Evolutionary conservation across 1,140 invertebrate genomes (phyloP).

Genomic region (Leptoteleia sp.): DNA sequence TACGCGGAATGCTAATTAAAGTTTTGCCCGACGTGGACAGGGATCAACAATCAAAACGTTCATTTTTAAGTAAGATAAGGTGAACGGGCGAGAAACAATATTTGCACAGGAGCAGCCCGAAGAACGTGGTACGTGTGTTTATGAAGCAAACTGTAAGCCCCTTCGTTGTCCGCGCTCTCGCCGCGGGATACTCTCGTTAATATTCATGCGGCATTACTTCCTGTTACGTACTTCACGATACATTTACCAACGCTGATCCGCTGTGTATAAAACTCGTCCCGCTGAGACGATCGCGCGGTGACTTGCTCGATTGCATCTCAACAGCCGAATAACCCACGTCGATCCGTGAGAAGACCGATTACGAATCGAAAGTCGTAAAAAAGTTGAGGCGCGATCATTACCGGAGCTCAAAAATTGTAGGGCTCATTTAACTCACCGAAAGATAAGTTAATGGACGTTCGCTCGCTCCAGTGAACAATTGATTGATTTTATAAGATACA

Average conservation of each 20-base stretch:
- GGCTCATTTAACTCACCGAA: no score
- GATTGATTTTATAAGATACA: no score
- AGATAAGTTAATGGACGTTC: no score
- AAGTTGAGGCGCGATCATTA: background rate
- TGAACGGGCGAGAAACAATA: constrained; percentile 5
- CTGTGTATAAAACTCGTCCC: constrained; percentile 64
- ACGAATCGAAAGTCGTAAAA: constrained; percentile 12
- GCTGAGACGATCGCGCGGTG: constrained; percentile 49
- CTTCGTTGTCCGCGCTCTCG: constrained; percentile 68
- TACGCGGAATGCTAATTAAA: background rate
- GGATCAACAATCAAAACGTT: no score
- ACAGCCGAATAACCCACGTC: constrained; percentile 34
- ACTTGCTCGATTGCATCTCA: constrained; percentile 54
- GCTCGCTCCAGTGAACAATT: no score
- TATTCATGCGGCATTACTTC: constrained; percentile 74
- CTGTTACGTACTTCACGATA: constrained; percentile 75
- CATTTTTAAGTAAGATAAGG: no score
- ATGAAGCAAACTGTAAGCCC: constrained; percentile 51
- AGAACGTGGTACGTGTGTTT: constrained; percentile 43
- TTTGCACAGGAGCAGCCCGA: constrained; percentile 37
- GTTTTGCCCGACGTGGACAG: no score
- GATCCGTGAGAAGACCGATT: constrained; percentile 30
- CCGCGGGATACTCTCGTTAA: constrained; percentile 71
- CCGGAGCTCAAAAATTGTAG: no score
- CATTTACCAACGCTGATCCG: constrained; percentile 65